Percentiles rank a stretch among this genome's conserved stretches.
Conservation (phyloP, 2,113 vertebrate species). For the Aix galericulata region DNA sequence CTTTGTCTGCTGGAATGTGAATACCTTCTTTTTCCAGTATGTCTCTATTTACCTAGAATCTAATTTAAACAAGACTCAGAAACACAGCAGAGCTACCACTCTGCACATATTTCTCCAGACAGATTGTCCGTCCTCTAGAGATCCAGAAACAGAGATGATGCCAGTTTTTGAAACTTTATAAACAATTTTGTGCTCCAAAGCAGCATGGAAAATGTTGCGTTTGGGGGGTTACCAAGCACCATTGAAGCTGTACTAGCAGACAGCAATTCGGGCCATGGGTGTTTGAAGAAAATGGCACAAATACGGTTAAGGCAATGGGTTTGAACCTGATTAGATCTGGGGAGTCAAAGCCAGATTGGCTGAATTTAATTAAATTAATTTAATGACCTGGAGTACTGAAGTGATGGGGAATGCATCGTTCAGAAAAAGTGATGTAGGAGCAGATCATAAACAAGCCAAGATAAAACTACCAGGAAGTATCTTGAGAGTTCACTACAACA, state of each 20-base stretch:
- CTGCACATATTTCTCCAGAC: background rate
- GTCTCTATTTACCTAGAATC: background rate
- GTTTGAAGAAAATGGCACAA: background rate
- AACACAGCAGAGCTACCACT: background rate
- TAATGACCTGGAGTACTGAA: background rate
- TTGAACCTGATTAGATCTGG: background rate
- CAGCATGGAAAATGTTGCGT: background rate
- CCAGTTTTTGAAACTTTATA: background rate
- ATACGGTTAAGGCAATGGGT: background rate
- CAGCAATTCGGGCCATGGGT: background rate
- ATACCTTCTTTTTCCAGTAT: background rate
- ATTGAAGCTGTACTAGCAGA: background rate
- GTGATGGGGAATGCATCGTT: background rate
- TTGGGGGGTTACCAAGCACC: background rate
- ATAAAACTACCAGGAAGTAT: background rate
- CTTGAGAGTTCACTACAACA: background rate
- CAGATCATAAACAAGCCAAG: background rate
- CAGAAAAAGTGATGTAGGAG: background rate
- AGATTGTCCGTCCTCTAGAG: background rate
- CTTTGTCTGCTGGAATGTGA: background rate
- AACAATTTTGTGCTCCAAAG: background rate
- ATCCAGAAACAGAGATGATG: background rate
- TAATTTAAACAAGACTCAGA: background rate
- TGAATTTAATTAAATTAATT: background rate
- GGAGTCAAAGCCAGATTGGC: background rate